phyloP scores from a whole-genome alignment of 2,797 vertebrate genomes.

The Dendrocincla tyrannina region DNA sequence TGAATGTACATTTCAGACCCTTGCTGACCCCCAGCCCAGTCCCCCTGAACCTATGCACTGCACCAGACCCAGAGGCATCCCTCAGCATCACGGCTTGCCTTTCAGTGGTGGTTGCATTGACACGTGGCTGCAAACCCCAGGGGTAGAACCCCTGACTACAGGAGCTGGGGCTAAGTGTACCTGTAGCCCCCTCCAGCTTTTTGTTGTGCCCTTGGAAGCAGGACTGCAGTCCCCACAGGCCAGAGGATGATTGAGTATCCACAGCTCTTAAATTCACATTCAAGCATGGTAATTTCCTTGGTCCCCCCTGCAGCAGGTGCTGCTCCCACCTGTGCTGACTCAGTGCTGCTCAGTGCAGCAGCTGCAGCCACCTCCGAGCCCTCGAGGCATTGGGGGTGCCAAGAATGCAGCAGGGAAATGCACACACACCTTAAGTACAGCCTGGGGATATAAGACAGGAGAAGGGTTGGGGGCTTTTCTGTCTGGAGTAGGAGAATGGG shows the following conservation, averaged over 20 bases:
- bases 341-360: background rate
- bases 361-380: background rate
- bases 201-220: background rate
- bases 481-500: no score
- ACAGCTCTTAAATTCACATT: background rate
- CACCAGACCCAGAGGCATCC: background rate
- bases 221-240: fast-evolving
- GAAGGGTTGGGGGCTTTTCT: background rate
- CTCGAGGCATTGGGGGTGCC: background rate
- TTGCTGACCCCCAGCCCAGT: fast-evolving
- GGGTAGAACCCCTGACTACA: background rate
- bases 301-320: background rate
- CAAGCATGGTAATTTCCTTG: background rate
- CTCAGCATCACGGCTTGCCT: background rate
- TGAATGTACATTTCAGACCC: background rate
- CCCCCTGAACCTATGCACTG: background rate
- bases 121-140: background rate
- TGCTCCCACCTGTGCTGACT: background rate
- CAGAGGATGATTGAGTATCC: background rate
- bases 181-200: background rate
- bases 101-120: background rate
- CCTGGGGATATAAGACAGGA: background rate
- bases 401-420: background rate
- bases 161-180: background rate
- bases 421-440: background rate